Base-by-base conservation (phyloP, 2,888 invertebrate species). In the Eubasilissa splendida region DNA sequence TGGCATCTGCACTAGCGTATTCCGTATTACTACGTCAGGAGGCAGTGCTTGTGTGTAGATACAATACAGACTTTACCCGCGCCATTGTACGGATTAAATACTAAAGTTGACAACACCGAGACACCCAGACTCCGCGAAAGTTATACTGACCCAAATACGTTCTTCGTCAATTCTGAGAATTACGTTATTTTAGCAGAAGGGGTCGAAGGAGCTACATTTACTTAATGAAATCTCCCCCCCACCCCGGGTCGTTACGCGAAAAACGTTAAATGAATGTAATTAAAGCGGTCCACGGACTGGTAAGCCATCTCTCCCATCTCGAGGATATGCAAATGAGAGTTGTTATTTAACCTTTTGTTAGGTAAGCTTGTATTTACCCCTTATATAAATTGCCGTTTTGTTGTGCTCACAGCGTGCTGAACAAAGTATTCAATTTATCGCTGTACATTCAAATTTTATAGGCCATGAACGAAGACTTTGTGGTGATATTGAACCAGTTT, bases 101-200 rank as follows among this genome's bases (percentile, higher is more conserved):
- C 54, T 31, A 71, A 53, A 71, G 5, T 33, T 56, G 71, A 73
- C 71, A 11, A 58, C 33, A 22, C 22, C 22, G 54, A 71, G 54
- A 71, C 71, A 54, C 68, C 71, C 71, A 58, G 71, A 33, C 31
- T 31, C 71, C 56, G 31, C 42, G 9, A 58, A 9, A 73, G 65
- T 76, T 12, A 42, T 65, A 31, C 83, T 85, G 85, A 85, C 84
- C 84, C 84, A 85, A 85, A 85, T 86, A 85, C 84, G 84, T 82
- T 82, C 84, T 52, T 81, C 80, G 85, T 85, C 85, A 33, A 85
- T 86, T 86, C 86, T 86, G 86, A 86, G 86, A 85, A 85, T 86
- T 85, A 84, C 82, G 81, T 81, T 82, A 84, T 84, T 85, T 84
- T 84, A 83, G 84, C 14, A 66, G 76, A 81, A 71, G 80, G 74